These are phyloP conservation scores for Brachypalpus laphriformis DNA, from an alignment of 2,888 invertebrate genomes.

Conservation along the genomic window DNA sequence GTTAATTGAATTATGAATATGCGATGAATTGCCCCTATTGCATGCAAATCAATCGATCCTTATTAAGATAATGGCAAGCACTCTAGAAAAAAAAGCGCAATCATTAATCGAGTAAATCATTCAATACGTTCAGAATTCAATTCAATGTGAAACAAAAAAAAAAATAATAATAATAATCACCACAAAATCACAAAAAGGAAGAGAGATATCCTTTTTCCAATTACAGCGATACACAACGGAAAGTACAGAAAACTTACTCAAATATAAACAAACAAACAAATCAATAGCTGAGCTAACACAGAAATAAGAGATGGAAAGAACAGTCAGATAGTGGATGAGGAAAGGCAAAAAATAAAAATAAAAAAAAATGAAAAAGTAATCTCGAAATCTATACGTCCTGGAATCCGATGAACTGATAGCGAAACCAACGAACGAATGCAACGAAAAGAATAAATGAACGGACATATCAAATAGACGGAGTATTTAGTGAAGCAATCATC, in stretches of 20 bases:
- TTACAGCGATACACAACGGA: conserved; percentile 43
- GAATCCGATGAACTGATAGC: conserved; percentile 44
- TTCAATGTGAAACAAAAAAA: conserved; percentile 4
- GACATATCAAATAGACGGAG: conserved; percentile 63
- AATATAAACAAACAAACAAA: conserved; percentile 65
- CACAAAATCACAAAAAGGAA: conserved; percentile 43
- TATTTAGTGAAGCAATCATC: conserved; percentile 70
- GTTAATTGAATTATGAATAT: conserved; percentile 17
- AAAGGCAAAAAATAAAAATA: conserved; percentile 2
- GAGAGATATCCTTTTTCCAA: conserved; percentile 61
- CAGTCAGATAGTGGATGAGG: conserved; percentile 23
- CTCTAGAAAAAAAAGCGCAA: not conserved
- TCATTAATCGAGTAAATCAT: conserved; percentile 13
- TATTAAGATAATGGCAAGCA: conserved; percentile 3
- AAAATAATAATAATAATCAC: conserved; percentile 5
- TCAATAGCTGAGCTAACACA: conserved; percentile 58
- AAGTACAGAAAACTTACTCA: conserved; percentile 44
- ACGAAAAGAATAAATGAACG: conserved; percentile 52
- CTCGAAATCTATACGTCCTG: conserved; percentile 58
- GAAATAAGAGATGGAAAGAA: conserved; percentile 32
- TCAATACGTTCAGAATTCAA: conserved; percentile 15
- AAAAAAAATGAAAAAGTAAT: conserved; percentile 57
- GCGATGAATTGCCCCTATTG: not conserved
- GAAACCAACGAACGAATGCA: conserved; percentile 40
- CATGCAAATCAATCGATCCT: not conserved